phyloP scores from a whole-genome alignment of 2,113 vertebrate genomes.

The Coryphaenoides rupestris region DNA sequence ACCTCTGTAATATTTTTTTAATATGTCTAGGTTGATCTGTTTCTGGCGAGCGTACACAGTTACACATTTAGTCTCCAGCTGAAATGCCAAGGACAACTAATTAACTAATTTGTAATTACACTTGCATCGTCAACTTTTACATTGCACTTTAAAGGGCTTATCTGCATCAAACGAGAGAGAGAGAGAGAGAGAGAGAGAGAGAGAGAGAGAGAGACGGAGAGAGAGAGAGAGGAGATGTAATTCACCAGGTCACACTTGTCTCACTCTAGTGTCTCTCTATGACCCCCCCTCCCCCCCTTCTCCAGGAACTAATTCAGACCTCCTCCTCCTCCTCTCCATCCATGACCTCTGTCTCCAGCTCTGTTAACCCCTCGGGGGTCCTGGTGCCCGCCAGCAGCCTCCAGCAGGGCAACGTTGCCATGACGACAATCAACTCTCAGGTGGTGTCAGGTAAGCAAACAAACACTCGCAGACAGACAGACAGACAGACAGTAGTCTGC shows the following conservation, averaged over 20 bases:
- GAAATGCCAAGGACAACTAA: not conserved
- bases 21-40: too few relatives aligned
- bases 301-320: constrained; percentile 92
- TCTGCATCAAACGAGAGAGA: constrained; percentile 6
- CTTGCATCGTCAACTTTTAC: too few relatives aligned
- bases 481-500: not conserved
- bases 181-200: too few relatives aligned
- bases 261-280: constrained; percentile 57
- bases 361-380: constrained; percentile 85
- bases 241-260: constrained; percentile 17
- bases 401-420: constrained; percentile 85
- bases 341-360: constrained; percentile 83
- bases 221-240: too few relatives aligned
- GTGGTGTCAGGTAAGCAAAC: constrained; percentile 83
- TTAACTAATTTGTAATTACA: too few relatives aligned
- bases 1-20: not conserved
- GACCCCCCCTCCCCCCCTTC: constrained; percentile 20
- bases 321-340: constrained; percentile 89
- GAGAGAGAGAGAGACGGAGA: too few relatives aligned
- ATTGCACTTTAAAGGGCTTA: too few relatives aligned
- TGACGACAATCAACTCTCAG: constrained; percentile 87
- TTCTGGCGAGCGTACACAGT: too few relatives aligned
- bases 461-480: constrained; percentile 1
- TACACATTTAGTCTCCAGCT: too few relatives aligned
- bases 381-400: constrained; percentile 85